Evolutionary conservation across 2,888 invertebrate species (phyloP).

Genomic region (Drosophila neotestacea): DNA sequence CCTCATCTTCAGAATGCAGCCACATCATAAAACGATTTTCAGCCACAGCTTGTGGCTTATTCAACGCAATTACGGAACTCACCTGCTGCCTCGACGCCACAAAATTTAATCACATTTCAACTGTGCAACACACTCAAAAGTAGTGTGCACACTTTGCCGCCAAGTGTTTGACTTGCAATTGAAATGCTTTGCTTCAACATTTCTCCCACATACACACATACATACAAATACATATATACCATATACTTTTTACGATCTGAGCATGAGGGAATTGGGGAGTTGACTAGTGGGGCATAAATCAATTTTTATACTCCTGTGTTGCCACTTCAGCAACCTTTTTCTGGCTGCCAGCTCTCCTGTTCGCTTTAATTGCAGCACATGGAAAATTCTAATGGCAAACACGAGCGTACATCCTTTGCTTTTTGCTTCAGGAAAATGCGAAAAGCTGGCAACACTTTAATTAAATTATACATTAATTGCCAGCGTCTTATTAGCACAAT

Average conservation of each 20-base stretch:
- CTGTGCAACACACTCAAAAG: conserved; percentile 33
- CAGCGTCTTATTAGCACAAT: conserved; percentile 73
- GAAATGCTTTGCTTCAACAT: conserved; percentile 45
- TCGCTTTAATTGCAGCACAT: conserved; percentile 67
- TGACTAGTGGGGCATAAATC: conserved; percentile 60
- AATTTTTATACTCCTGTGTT: conserved; percentile 56
- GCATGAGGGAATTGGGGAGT: conserved; percentile 10
- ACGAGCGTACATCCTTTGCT: conserved; percentile 42
- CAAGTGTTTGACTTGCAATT: conserved; percentile 73
- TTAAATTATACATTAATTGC: conserved; percentile 76
- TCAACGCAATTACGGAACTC: conserved; percentile 44
- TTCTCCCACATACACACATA: conserved; percentile 2
- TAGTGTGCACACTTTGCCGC: conserved; percentile 49
- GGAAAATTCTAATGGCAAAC: conserved; percentile 63
- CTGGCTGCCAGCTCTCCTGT: background rate
- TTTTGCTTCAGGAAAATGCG: conserved; percentile 2
- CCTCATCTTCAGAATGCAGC: conserved; percentile 12
- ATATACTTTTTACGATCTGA: conserved; percentile 7
- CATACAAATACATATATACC: background rate
- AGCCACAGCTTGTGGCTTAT: conserved; percentile 28
- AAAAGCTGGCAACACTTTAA: conserved; percentile 55
- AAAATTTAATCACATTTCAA: conserved; percentile 53
- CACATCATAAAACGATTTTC: conserved; percentile 12
- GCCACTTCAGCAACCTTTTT: conserved; percentile 26
- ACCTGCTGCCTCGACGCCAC: conserved; percentile 17